Conservation (phyloP, 2,113 vertebrate species). For the Smithornis capensis region DNA sequence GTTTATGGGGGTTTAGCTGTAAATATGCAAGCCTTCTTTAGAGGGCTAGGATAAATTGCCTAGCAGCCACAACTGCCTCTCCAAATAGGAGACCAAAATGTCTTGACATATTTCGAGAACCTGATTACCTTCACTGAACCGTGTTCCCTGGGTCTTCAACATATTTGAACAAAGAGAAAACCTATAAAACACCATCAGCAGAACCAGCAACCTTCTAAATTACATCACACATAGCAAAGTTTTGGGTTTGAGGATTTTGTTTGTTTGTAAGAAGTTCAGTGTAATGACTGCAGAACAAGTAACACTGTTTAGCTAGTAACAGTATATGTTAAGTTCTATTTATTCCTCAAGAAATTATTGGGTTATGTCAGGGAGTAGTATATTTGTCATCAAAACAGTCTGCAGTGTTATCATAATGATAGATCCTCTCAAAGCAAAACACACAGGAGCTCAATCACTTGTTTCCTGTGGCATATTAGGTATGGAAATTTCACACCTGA, state of each 20-base stretch:
- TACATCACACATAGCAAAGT: neutral
- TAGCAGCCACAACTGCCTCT: neutral
- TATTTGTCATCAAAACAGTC: neutral
- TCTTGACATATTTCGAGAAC: neutral
- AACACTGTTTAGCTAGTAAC: no score
- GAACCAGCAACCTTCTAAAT: neutral
- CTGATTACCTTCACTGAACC: neutral
- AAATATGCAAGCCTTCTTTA: neutral
- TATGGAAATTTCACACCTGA: neutral
- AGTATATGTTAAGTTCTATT: neutral
- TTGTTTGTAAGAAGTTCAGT: neutral
- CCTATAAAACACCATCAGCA: neutral
- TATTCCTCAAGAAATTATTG: neutral
- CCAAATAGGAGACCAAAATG: neutral
- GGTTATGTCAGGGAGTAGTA: neutral
- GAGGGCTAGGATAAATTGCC: neutral
- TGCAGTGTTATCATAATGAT: neutral
- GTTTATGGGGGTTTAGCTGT: neutral
- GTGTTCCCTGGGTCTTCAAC: neutral
- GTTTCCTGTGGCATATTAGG: neutral
- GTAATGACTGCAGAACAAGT: neutral
- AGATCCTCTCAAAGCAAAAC: neutral
- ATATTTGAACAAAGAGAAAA: neutral
- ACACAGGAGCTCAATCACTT: neutral
- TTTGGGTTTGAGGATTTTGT: neutral